These are phyloP conservation scores for Salarias fasciatus DNA, from an alignment of 2,797 vertebrate species.

Conservation along the genomic window DNA sequence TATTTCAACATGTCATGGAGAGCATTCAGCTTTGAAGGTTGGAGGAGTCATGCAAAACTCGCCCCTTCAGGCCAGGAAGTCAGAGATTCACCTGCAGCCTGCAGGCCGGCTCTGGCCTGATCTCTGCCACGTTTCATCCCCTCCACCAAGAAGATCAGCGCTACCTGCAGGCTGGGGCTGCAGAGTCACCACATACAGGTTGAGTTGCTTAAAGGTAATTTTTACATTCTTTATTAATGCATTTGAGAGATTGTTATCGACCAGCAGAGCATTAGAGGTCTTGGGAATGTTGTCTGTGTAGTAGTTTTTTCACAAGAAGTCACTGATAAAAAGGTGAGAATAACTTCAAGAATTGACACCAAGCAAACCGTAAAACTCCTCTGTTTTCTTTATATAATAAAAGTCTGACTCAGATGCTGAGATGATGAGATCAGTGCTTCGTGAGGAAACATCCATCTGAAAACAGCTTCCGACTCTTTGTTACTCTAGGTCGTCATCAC, in stretches of 20 bases:
- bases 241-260: neutral
- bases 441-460: neutral
- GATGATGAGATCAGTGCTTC: neutral
- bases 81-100: constrained; percentile 16
- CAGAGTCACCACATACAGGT: constrained; percentile 5
- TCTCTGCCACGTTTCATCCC: constrained; percentile 23
- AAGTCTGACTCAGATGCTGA: neutral
- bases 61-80: constrained; percentile 13
- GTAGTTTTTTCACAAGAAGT: no score
- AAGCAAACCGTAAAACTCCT: neutral
- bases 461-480: neutral
- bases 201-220: neutral
- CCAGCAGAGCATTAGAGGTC: no score
- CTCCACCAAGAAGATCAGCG: constrained; percentile 10
- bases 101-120: constrained; percentile 26
- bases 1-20: constrained; percentile 5
- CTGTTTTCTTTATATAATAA: neutral
- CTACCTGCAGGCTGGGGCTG: neutral
- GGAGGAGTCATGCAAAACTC: constrained; percentile 9
- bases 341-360: no score
- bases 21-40: constrained; percentile 15
- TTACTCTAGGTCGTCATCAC: neutral
- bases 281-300: no score
- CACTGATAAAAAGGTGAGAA: no score
- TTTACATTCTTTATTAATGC: neutral